Conservation (phyloP, 1,140 invertebrate genomes). For the Orussus abietinus region DNA sequence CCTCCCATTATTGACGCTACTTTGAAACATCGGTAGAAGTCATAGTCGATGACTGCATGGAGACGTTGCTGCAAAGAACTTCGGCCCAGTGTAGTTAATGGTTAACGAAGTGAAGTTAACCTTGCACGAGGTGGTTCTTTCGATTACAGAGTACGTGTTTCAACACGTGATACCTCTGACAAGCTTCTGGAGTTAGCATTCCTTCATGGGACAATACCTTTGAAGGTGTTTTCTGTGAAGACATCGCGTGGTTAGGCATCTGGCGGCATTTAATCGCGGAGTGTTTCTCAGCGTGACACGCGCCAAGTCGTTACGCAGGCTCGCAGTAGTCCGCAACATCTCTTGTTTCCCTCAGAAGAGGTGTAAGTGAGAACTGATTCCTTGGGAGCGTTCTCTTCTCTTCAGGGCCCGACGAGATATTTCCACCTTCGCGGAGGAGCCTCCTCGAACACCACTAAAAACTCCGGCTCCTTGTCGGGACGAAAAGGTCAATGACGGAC, state of each 20-base stretch:
- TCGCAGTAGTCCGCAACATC: constrained; percentile 56
- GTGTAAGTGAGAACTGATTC: background rate
- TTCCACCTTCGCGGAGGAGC: constrained; percentile 13
- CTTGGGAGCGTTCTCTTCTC: background rate
- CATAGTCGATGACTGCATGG: too few species aligned
- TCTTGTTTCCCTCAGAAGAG: constrained; percentile 17
- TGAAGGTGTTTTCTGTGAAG: constrained; percentile 59
- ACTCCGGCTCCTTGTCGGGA: background rate
- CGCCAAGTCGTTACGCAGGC: constrained; percentile 62
- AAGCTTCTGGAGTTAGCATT: too few species aligned
- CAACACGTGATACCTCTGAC: too few species aligned
- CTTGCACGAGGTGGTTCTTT: too few species aligned
- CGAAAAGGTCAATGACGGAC: constrained; percentile 9
- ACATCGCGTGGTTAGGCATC: constrained; percentile 60
- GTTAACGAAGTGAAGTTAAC: too few species aligned
- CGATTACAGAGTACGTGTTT: too few species aligned
- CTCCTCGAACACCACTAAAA: constrained; percentile 11
- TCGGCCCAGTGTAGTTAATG: too few species aligned
- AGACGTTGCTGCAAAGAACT: too few species aligned
- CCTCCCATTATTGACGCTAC: too few species aligned
- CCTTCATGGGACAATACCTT: too few species aligned
- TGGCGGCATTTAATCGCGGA: constrained; percentile 55
- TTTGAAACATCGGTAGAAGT: too few species aligned
- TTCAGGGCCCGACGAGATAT: constrained; percentile 4
- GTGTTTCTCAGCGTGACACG: constrained; percentile 58